Conservation (phyloP, 2,113 vertebrate species). For the Apteryx owenii region DNA sequence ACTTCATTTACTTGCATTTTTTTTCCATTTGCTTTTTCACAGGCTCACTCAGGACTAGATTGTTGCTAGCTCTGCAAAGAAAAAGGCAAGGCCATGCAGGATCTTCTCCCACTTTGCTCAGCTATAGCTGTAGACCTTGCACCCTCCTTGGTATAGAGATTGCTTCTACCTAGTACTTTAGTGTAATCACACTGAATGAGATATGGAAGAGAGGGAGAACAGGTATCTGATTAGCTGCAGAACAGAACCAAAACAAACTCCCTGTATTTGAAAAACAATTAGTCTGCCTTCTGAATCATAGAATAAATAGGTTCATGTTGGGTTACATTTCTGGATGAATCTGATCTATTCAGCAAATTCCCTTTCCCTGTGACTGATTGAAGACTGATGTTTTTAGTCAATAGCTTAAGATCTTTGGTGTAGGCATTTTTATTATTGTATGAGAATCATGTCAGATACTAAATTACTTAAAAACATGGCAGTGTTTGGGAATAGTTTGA, state of each 20-base stretch:
- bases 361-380: not conserved
- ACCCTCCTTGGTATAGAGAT: not conserved
- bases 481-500: not conserved
- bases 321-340: not conserved
- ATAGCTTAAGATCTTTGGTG: not conserved
- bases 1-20: not conserved
- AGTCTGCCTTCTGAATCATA: not conserved
- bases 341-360: not conserved
- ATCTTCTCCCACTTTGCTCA: not conserved
- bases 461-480: not conserved
- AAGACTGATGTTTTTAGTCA: not conserved
- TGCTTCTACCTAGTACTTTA: not conserved
- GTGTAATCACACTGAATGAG: not conserved
- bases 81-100: not conserved
- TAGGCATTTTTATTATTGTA: not conserved
- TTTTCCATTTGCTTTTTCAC: not conserved
- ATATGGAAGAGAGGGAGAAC: not conserved
- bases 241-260: not conserved
- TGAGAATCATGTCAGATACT: not conserved
- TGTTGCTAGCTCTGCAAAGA: not conserved
- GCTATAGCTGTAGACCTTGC: not conserved
- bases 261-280: not conserved
- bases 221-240: not conserved
- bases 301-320: not conserved
- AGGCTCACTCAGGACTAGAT: not conserved